Percentiles rank a stretch among this genome's conserved stretches.
These are phyloP conservation scores for Ophion costatus DNA, from an alignment of 2,888 invertebrate genomes.

Conservation along the genomic window DNA sequence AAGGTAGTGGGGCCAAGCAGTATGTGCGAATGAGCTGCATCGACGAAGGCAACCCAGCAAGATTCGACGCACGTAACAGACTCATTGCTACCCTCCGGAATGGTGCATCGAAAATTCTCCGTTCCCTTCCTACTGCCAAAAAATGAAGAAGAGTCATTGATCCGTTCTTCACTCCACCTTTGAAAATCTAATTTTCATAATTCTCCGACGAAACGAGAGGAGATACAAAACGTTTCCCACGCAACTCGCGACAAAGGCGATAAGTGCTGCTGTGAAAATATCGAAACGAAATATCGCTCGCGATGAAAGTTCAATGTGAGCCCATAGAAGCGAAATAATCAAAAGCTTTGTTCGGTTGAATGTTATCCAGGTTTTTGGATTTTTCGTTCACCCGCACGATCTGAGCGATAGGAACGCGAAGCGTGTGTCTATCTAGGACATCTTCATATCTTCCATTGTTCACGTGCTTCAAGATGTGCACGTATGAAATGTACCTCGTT, in stretches of 20 bases:
- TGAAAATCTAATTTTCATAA: not conserved
- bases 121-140: not conserved
- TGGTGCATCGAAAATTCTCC: conserved; percentile 7
- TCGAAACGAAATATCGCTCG: not conserved
- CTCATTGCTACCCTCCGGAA: not conserved
- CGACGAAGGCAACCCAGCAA: conserved; percentile 57
- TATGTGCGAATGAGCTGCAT: conserved; percentile 52
- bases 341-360: conserved; percentile 50
- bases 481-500: not conserved
- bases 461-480: conserved; percentile 13
- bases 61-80: conserved; percentile 47
- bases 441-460: conserved; percentile 28
- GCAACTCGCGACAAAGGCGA: not conserved
- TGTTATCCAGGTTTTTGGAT: conserved; percentile 43
- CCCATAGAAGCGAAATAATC: conserved; percentile 12
- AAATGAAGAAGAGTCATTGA: not conserved
- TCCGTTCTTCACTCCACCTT: not conserved
- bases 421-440: conserved; percentile 22
- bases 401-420: not conserved
- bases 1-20: conserved; percentile 68
- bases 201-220: conserved; percentile 1
- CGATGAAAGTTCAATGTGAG: conserved; percentile 28
- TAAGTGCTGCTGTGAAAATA: conserved; percentile 17
- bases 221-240: not conserved
- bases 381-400: not conserved